Base-by-base conservation (phyloP, 2,888 invertebrate genomes). In the Lampropteryx suffumata region DNA sequence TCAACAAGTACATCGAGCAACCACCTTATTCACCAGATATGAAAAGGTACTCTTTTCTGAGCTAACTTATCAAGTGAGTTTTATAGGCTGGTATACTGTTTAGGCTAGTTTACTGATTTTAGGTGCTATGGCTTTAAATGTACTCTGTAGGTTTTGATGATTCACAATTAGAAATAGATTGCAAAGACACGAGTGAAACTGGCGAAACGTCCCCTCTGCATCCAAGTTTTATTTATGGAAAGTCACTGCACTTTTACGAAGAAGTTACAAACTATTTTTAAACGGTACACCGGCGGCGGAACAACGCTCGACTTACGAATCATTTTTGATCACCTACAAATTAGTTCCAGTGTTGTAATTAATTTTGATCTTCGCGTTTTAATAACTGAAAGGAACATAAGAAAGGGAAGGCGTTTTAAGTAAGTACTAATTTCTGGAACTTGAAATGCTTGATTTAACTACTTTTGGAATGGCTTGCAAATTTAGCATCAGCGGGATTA, bases 331-430 rank as follows among this genome's bases (percentile, higher is more conserved):
- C 71, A 73, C 80, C 74, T 75, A 71, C 73, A 69, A 76, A 80
- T 80, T 76, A 68, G 77, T 77, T 81, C 69, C 70, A 69, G 63
- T 61, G 55, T 64, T 66, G 61, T 71, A 66, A 71, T 72, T 62
- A 61, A 55, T 61, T 59, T 12, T 30, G 11, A 30, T 37, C 21
- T 45, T 35, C 30, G 11, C 11, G 41, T 17, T 29, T 21, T 27
- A 3, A 1, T 7, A 12, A 7, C 8, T 7, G 27, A 3, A 27
- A 27, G 4, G 27, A 2, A 27, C 6, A 9, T 21, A 5, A 2
- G 2, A 2, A 21, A 21, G 21, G 2, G 2, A 2, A 21, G 2
- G 21, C 2, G 21, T 2, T 21, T 21, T 21, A 3, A 21, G 5
- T 21, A 21, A n/a, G n/a, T n/a, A n/a, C n/a, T n/a, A n/a, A n/a